These are phyloP conservation scores for Lepus europaeus DNA, from an alignment of 2,113 vertebrate genomes.

Conservation along the genomic window DNA sequence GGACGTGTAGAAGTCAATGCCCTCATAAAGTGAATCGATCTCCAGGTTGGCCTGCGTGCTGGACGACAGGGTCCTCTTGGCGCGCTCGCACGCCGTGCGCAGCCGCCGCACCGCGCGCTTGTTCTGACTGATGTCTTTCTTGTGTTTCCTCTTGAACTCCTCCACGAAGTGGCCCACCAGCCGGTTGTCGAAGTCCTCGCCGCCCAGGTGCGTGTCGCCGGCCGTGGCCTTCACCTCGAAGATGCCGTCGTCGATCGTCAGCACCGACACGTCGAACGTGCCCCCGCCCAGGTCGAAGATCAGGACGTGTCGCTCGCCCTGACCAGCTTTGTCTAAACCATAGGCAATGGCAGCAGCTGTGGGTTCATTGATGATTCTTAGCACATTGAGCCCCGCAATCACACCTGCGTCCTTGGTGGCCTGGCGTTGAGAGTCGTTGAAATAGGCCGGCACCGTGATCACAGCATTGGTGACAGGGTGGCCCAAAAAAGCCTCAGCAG, in stretches of 20 bases:
- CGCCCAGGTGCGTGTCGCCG: slow-evolving; percentile 94
- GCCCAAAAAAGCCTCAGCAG: slow-evolving; percentile 94
- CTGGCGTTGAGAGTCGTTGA: slow-evolving; percentile 95
- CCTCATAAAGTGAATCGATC: slow-evolving; percentile 95
- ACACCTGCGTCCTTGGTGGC: slow-evolving; percentile 95
- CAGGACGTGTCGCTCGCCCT: slow-evolving; percentile 92
- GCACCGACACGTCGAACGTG: slow-evolving; percentile 95
- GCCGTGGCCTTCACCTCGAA: slow-evolving; percentile 96
- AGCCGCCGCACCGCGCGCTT: slow-evolving; percentile 94
- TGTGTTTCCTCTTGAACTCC: slow-evolving; percentile 96
- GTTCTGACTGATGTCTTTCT: slow-evolving; percentile 94
- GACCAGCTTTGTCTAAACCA: slow-evolving; percentile 93
- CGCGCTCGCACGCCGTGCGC: slow-evolving; percentile 93
- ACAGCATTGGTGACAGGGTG: slow-evolving; percentile 93
- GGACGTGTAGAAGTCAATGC: slow-evolving; percentile 95
- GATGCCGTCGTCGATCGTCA: slow-evolving; percentile 96
- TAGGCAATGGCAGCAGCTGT: slow-evolving; percentile 97
- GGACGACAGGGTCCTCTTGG: slow-evolving; percentile 95
- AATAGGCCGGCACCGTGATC: slow-evolving; percentile 95
- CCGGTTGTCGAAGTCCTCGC: slow-evolving; percentile 95
- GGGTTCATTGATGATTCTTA: slow-evolving; percentile 96
- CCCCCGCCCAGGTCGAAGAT: slow-evolving; percentile 96
- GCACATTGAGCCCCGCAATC: slow-evolving; percentile 93
- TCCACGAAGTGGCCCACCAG: slow-evolving; percentile 94
- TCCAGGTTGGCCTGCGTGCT: slow-evolving; percentile 96